Percentiles rank a stretch among this genome's conserved stretches.
These are phyloP conservation scores for Halictus ligatus DNA, from an alignment of 2,888 invertebrate species.

Conservation along the genomic window DNA sequence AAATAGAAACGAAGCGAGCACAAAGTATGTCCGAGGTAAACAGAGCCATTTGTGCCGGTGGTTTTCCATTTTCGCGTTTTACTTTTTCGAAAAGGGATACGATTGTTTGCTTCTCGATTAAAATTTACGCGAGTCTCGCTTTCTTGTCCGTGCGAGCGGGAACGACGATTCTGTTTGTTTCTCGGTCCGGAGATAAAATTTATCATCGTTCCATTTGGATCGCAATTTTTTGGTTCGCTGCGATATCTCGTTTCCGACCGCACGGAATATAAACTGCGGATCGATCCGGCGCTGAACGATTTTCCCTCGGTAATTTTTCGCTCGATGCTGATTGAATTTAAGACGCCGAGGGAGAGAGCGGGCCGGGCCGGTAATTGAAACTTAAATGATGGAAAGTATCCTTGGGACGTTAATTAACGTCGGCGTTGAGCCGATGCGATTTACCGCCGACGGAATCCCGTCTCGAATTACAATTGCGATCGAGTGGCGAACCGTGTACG, in stretches of 20 bases:
- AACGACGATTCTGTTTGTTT: too few species aligned
- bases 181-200: background rate
- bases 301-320: background rate
- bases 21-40: too few species aligned
- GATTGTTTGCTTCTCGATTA: too few species aligned
- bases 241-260: background rate
- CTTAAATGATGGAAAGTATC: conserved; percentile 19
- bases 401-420: background rate
- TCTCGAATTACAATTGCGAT: conserved; percentile 23
- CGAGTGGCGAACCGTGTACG: background rate
- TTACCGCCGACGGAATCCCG: background rate
- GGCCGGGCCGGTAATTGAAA: conserved; percentile 27
- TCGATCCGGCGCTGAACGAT: background rate
- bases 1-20: too few species aligned
- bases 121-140: too few species aligned
- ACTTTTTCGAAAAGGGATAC: too few species aligned
- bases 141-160: too few species aligned
- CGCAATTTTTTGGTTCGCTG: background rate
- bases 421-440: conserved; percentile 25
- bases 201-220: background rate
- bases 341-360: background rate
- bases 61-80: too few species aligned
- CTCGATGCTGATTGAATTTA: conserved; percentile 6
- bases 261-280: background rate
- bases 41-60: too few species aligned